Base-by-base conservation (phyloP, 2,113 vertebrate species). In the Myiagra hebetior region DNA sequence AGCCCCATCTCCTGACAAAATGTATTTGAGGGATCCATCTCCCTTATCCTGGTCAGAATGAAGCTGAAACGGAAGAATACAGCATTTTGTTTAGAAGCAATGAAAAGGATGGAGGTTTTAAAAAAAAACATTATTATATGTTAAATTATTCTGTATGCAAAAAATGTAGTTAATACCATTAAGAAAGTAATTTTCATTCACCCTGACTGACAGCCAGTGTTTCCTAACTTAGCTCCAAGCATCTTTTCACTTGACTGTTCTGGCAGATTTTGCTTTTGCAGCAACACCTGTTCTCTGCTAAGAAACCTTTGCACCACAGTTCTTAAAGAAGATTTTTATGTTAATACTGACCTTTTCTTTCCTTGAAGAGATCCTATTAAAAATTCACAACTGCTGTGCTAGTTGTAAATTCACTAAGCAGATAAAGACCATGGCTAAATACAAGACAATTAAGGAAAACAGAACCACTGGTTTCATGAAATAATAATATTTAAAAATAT, bases 21-120 rank as follows among this genome's bases (percentile, higher is more conserved):
- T 98, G 90, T 98, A 98, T 93, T 98, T 98, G 81, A 98, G 98
- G 16, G 97, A 98, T 73, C 98, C 98, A 80, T 98, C 98, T 96
- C 98, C 98, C 82, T 98, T 98, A 95, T 98, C 98, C 91, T 98
- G 98, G 85, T 98, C 98, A 95, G 98, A 98, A 92, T 98, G 98
- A 94, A 98, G 98, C 98, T 98, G 70, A 73, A 96, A 93, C 77
- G n/a, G 55, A 93, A 96, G 33, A 76, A 91, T 83, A 60, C 8
- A 68, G 2, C 3, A 21, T 33, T 90, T 85, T 56, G 19, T 50
- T 92, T 65, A 78, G 37, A 84, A 85, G 5, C 18, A 89, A 57
- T 31, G 2, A 83, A 76, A 79, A 55, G 2, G 44, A 41, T 10
- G 1, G 10, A 10, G 8, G 3, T 42, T 81, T 80, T 12, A 4